Base-by-base conservation (phyloP, 2,113 vertebrate species). In the Neodontobutis hainanensis region DNA sequence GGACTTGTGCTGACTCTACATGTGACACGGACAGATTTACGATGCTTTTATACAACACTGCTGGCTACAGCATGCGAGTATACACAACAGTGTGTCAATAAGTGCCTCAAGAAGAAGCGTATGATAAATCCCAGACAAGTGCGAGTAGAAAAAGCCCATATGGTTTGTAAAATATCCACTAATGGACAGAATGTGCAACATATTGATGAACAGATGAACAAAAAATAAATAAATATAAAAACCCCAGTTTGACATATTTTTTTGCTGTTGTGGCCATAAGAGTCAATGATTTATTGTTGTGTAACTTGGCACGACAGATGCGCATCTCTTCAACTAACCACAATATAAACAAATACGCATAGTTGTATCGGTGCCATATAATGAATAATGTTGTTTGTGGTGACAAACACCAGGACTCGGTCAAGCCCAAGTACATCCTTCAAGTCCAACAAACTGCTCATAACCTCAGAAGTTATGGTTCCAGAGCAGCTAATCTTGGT, bases 21-120 rank as follows among this genome's bases (percentile, higher is more conserved):
- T 74, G 55, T 42, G 73, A 86, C 73, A 79, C 45, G 49, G 38
- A 68, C 71, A 87, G 75, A 87, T 91, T 89, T 81, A 83, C 73
- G 61, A 36, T 10, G 14, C 11, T 80, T 80, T 70, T 74, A 71
- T n/a, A 15, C 65, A 57, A 62, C 65, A 61, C 67, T 56, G 69
- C 65, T 56, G 19, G 60, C 68, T 51, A 68, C 16, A 8, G 40
- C 62, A 15, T 70, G 55, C 58, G 63, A 56, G 48, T 57, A 62
- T 47, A 73, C n/a, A 52, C 43, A 32, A 34, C 8, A 0, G 56
- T 42, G 44, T 35, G 61, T 48, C 53, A 42, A 60, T 57, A 16
- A 27, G 10, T 42, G 16, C 19, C n/a, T 27, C 27, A 9, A 36
- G 75, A 65, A 60, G 42, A 46, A 44, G 16, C 44, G 11, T 40